phyloP scores from a whole-genome alignment of 1,140 invertebrate genomes.

The Drosophila mayri region DNA sequence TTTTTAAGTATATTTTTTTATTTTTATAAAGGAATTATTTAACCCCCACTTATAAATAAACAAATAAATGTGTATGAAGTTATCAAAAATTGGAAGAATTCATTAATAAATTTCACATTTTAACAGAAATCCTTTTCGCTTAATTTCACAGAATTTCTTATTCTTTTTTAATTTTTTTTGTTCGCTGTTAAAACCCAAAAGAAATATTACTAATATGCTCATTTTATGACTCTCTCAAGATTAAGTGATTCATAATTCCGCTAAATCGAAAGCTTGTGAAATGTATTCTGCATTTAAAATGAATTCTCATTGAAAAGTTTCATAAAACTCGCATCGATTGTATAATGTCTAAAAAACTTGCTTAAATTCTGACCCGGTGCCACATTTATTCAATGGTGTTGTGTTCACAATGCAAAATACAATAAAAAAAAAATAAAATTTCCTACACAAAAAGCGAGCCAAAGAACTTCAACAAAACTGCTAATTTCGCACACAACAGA shows the following conservation, averaged over 20 bases:
- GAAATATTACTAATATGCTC: neutral
- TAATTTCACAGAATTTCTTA: neutral
- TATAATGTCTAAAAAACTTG: conserved; percentile 6
- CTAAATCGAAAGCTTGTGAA: neutral
- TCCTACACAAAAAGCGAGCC: conserved; percentile 10
- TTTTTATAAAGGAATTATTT: no score
- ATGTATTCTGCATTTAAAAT: conserved; percentile 1
- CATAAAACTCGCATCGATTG: conserved; percentile 1
- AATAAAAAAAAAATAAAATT: neutral
- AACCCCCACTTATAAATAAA: no score
- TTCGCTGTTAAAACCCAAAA: neutral
- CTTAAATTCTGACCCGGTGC: conserved; percentile 36
- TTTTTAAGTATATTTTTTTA: no score
- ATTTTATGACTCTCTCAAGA: neutral
- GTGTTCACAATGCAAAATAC: conserved; percentile 7
- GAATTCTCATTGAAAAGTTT: neutral
- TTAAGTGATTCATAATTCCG: neutral
- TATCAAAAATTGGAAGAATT: neutral
- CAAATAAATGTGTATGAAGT: no score
- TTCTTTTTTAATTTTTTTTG: neutral
- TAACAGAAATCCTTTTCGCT: neutral
- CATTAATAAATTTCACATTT: neutral
- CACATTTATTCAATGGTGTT: conserved; percentile 16
- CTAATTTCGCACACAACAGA: conserved; percentile 35
- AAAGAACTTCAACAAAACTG: conserved; percentile 28